These are phyloP conservation scores for Himalopsyche phryganea DNA, from an alignment of 1,140 invertebrate species.

Conservation along the genomic window DNA sequence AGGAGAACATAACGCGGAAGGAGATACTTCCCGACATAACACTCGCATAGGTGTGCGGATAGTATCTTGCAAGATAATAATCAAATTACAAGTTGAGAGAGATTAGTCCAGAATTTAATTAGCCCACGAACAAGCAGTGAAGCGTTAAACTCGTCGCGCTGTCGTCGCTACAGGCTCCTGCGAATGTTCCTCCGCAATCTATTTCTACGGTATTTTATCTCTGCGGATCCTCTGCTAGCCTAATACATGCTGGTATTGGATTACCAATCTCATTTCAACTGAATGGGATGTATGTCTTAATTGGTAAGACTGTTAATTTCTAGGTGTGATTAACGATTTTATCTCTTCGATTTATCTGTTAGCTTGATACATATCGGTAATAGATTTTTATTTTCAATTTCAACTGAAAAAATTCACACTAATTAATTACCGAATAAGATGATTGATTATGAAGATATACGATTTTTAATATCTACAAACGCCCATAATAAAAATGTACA, in stretches of 20 bases:
- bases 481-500: no score
- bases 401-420: no score
- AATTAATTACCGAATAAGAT: no score
- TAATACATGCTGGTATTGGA: conserved; percentile 22
- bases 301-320: no score
- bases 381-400: no score
- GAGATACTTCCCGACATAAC: conserved; percentile 16
- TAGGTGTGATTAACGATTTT: no score
- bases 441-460: no score
- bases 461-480: no score
- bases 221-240: conserved; percentile 18
- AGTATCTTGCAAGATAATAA: conserved; percentile 33
- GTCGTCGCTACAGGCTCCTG: conserved; percentile 15
- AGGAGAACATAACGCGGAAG: conserved; percentile 5
- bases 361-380: no score
- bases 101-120: conserved; percentile 36
- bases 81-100: conserved; percentile 36
- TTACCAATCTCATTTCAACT: conserved; percentile 27
- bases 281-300: no score
- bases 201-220: conserved; percentile 8
- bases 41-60: conserved; percentile 27
- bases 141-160: conserved; percentile 32
- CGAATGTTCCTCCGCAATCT: conserved; percentile 10
- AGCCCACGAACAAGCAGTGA: conserved; percentile 33
- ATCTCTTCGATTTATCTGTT: no score